phyloP scores from a whole-genome alignment of 2,797 vertebrate species.

The Poecilia velifera region DNA sequence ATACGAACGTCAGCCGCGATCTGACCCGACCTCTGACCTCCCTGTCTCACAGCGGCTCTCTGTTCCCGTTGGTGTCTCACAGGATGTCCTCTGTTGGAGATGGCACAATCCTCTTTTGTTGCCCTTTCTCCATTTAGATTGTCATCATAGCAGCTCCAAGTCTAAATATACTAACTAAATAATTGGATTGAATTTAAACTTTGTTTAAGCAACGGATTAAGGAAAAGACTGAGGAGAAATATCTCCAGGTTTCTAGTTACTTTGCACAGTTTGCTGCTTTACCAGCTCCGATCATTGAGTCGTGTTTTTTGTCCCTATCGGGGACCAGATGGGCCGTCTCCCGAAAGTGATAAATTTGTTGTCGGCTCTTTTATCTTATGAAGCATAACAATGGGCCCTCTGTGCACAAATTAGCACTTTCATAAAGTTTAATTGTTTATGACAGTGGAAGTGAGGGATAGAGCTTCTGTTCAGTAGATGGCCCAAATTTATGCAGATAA shows the following conservation, averaged over 20 bases:
- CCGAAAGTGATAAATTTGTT: conserved; percentile 45
- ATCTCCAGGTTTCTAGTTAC: background rate
- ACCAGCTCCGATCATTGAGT: conserved; percentile 1
- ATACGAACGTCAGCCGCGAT: conserved; percentile 54
- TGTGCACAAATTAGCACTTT: conserved; percentile 53
- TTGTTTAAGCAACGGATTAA: conserved; percentile 4
- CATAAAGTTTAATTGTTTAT: conserved; percentile 32
- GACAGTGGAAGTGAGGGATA: conserved; percentile 5
- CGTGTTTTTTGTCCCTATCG: conserved; percentile 3
- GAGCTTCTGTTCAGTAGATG: conserved; percentile 9
- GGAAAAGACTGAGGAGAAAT: conserved; percentile 1
- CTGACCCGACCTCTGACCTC: conserved; percentile 47
- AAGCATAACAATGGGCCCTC: conserved; percentile 40
- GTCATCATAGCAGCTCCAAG: background rate
- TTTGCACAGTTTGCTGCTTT: conserved; percentile 2
- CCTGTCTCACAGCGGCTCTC: conserved; percentile 56
- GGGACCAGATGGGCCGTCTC: conserved; percentile 54
- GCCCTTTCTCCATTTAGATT: conserved; percentile 13
- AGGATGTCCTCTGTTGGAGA: conserved; percentile 62
- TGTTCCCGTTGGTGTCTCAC: conserved; percentile 54
- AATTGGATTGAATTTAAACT: conserved; percentile 2
- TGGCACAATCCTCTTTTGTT: conserved; percentile 20
- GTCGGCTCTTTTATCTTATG: conserved; percentile 50
- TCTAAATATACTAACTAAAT: background rate
- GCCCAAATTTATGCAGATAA: conserved; percentile 2